Conservation (phyloP, 1,140 invertebrate genomes). For the Listronotus bonariensis region DNA sequence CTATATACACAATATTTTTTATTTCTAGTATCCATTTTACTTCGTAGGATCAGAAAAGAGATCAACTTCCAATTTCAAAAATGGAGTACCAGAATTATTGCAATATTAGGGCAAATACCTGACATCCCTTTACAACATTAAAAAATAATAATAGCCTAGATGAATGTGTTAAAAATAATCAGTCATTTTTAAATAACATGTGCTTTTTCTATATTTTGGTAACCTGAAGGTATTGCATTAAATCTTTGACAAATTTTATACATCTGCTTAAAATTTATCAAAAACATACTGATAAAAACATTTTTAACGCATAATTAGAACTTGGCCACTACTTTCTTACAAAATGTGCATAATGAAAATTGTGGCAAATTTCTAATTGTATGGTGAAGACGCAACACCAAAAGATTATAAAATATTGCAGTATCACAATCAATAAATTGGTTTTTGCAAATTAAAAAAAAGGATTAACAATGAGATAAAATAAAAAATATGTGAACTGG, state of each 20-base stretch:
- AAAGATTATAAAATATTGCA: slow-evolving; percentile 3
- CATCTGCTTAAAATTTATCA: neutral
- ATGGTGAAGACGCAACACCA: neutral
- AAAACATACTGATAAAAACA: neutral
- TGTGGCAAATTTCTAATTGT: too few relatives aligned
- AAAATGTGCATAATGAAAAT: too few relatives aligned
- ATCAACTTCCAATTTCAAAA: neutral
- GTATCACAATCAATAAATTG: slow-evolving; percentile 4
- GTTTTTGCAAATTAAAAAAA: slow-evolving; percentile 1
- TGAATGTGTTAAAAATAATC: slow-evolving; percentile 26
- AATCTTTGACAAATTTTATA: neutral
- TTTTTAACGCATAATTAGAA: too few relatives aligned
- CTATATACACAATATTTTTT: too few relatives aligned
- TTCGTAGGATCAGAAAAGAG: too few relatives aligned
- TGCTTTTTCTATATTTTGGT: slow-evolving; percentile 12
- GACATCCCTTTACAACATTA: neutral
- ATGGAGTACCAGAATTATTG: neutral
- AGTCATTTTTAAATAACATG: slow-evolving; percentile 33
- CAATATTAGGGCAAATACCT: neutral
- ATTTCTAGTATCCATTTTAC: too few relatives aligned
- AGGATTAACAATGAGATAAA: neutral
- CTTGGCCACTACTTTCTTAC: too few relatives aligned
- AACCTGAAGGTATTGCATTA: neutral
- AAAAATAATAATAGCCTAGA: neutral
- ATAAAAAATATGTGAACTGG: too few relatives aligned